Evolutionary conservation across 2,888 invertebrate species (phyloP).

Genomic region (Stomorhina lunata): DNA sequence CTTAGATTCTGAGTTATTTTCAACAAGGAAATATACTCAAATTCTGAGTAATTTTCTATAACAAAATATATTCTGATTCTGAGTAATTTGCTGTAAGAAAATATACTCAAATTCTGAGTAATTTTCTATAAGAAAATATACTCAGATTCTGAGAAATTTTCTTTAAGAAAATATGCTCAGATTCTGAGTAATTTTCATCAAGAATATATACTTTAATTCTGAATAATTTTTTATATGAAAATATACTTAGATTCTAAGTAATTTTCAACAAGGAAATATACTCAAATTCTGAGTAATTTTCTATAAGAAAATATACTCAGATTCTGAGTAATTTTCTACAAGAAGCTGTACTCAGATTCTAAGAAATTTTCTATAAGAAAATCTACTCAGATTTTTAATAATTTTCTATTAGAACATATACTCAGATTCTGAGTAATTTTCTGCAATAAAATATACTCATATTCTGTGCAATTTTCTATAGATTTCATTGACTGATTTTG

Average conservation of each 20-base stretch:
- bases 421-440: neutral
- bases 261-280: neutral
- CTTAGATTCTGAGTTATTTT: neutral
- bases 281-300: neutral
- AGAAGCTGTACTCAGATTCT: too few relatives aligned
- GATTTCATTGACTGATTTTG: too few relatives aligned
- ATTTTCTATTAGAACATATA: neutral
- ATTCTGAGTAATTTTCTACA: neutral
- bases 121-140: neutral
- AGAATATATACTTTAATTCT: too few relatives aligned
- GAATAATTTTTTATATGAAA: too few relatives aligned
- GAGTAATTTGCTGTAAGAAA: neutral
- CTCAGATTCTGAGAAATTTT: neutral
- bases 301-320: neutral
- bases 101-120: neutral
- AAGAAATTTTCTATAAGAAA: too few relatives aligned
- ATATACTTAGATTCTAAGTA: too few relatives aligned
- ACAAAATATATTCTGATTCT: neutral
- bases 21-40: neutral
- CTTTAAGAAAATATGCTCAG: too few relatives aligned
- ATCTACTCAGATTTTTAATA: too few relatives aligned
- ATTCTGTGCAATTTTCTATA: neutral
- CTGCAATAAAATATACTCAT: neutral
- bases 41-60: neutral
- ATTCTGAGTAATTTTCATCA: too few relatives aligned